Conservation (phyloP, 2,797 vertebrate species). For the Fratercula arctica region DNA sequence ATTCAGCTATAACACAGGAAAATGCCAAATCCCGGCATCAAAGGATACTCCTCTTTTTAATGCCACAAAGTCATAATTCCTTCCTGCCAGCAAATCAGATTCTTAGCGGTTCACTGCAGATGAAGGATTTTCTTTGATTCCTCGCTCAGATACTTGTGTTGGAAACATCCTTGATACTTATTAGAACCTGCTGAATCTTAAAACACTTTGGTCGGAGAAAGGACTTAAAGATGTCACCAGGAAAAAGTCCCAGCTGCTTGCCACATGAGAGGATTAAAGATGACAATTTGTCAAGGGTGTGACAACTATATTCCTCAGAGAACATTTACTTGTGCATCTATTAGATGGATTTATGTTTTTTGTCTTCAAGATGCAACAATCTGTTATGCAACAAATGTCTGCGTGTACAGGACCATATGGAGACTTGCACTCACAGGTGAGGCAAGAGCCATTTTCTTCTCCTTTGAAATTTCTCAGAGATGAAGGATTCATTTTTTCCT, state of each 20-base stretch:
- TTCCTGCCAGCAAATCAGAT: constrained; percentile 6
- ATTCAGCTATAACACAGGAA: constrained; percentile 8
- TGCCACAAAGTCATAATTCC: neutral
- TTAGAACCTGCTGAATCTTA: constrained; percentile 34
- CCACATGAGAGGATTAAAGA: constrained; percentile 26
- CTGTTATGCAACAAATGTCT: neutral
- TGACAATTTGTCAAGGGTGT: neutral
- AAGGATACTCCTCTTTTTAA: constrained; percentile 23
- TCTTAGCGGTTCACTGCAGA: constrained; percentile 14
- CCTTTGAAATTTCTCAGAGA: neutral
- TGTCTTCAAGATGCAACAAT: neutral
- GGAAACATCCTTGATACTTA: constrained; percentile 34
- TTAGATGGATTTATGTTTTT: neutral
- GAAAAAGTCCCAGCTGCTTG: constrained; percentile 26
- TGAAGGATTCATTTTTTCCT: neutral
- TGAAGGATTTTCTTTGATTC: constrained; percentile 5
- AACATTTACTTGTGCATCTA: neutral
- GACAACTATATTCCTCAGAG: neutral
- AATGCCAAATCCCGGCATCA: constrained; percentile 34
- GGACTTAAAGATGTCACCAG: neutral
- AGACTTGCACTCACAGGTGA: neutral
- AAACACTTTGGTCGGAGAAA: neutral
- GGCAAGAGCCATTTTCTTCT: neutral
- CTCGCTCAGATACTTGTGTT: neutral
- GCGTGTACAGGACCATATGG: accelerated